A percentile compares a stretch with the other conserved stretches of the same genome.
phyloP scores from a whole-genome alignment of 2,888 invertebrate species.

The Conchocele bisecta region DNA sequence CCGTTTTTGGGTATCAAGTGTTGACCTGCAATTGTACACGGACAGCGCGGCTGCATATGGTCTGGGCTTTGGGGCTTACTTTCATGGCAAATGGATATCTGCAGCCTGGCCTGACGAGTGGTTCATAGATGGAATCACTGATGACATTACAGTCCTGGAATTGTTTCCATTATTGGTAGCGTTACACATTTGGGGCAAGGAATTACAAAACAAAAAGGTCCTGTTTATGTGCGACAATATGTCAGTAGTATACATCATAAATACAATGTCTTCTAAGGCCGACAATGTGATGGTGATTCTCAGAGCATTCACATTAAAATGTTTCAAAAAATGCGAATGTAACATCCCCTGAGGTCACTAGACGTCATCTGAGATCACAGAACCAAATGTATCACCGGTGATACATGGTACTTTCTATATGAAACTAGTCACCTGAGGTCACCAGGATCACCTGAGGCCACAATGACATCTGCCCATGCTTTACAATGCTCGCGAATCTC shows the following conservation, averaged over 20 bases:
- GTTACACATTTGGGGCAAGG: neutral
- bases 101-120: neutral
- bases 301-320: neutral
- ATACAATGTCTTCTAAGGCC: neutral
- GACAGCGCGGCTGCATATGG: neutral
- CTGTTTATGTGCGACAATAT: neutral
- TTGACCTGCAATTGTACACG: neutral
- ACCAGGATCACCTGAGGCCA: too few species aligned
- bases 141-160: slow-evolving; percentile 1
- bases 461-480: too few species aligned
- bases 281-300: neutral
- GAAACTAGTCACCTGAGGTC: too few species aligned
- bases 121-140: neutral
- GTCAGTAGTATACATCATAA: neutral
- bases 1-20: neutral
- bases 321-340: too few species aligned
- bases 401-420: too few species aligned
- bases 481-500: too few species aligned
- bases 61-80: neutral
- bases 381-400: too few species aligned
- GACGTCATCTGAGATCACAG: too few species aligned
- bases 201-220: neutral
- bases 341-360: too few species aligned
- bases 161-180: neutral
- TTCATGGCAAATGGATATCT: neutral